Conservation (phyloP, 2,888 invertebrate genomes). For the Ecliptopera silaceata region DNA sequence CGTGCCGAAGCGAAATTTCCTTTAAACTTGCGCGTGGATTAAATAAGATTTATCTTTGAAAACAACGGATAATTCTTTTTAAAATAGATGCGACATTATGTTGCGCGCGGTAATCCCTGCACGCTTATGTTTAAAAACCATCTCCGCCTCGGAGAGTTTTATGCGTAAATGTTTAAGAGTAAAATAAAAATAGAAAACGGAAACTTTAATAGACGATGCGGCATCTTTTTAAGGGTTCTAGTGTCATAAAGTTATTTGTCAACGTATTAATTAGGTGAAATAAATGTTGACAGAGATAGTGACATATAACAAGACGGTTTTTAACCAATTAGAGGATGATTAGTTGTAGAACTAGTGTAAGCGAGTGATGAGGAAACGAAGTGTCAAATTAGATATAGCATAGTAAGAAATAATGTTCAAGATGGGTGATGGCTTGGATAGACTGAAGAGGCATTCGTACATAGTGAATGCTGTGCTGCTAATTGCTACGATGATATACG, state of each 20-base stretch:
- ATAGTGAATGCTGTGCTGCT: slow-evolving; percentile 70
- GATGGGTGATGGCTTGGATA: slow-evolving; percentile 69
- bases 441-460: slow-evolving; percentile 69
- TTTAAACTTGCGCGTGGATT: slow-evolving; percentile 63
- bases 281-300: slow-evolving; percentile 73
- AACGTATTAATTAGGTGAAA: slow-evolving; percentile 69
- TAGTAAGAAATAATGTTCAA: slow-evolving; percentile 49
- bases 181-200: slow-evolving; percentile 64
- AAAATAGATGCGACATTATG: slow-evolving; percentile 62
- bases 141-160: slow-evolving; percentile 54
- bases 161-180: slow-evolving; percentile 54
- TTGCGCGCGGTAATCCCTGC: slow-evolving; percentile 56
- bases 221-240: slow-evolving; percentile 63
- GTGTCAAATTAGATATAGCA: slow-evolving; percentile 65
- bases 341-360: slow-evolving; percentile 45
- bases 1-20: slow-evolving; percentile 54
- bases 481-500: slow-evolving; percentile 73
- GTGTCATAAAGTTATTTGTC: slow-evolving; percentile 75
- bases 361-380: slow-evolving; percentile 68
- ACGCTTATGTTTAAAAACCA: slow-evolving; percentile 46
- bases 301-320: slow-evolving; percentile 41
- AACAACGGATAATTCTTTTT: slow-evolving; percentile 58
- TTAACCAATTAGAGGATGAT: slow-evolving; percentile 48
- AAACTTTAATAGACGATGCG: slow-evolving; percentile 63
- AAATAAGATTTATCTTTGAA: slow-evolving; percentile 60